A percentile compares a stretch with the other conserved stretches of the same genome.
Conservation (phyloP, 2,888 invertebrate genomes). For the Polyploca ridens region DNA sequence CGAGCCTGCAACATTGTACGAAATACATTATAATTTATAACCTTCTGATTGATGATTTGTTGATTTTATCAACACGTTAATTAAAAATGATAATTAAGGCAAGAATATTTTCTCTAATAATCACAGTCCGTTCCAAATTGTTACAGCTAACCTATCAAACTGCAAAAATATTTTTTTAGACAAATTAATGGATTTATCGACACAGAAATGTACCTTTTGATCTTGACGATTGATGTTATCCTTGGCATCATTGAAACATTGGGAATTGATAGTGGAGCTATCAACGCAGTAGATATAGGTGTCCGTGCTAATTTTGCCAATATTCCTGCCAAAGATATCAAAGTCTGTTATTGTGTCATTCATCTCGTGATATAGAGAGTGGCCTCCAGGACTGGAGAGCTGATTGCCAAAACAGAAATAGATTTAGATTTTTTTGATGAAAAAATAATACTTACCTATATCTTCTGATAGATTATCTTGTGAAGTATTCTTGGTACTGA, state of each 20-base stretch:
- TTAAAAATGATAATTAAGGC: background rate
- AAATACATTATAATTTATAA: too few species aligned
- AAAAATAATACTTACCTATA: too few species aligned
- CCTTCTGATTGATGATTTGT: background rate
- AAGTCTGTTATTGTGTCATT: background rate
- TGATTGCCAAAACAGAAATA: background rate
- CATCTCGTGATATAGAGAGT: background rate
- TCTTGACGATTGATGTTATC: conserved; percentile 14
- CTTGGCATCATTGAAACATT: conserved; percentile 12
- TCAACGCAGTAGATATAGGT: background rate
- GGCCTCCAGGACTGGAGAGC: background rate
- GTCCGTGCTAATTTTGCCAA: background rate
- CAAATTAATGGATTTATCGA: conserved; percentile 4
- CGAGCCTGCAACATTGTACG: too few species aligned
- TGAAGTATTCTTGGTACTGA: too few species aligned
- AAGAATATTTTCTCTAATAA: background rate
- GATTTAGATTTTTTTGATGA: background rate
- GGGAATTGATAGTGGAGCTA: conserved; percentile 10
- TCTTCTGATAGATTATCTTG: too few species aligned
- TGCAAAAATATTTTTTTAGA: background rate
- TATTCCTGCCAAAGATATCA: conserved; percentile 10
- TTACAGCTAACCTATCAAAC: background rate
- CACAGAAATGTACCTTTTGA: conserved; percentile 7
- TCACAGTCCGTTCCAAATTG: background rate
- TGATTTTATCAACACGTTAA: background rate